Evolutionary conservation across 2,888 invertebrate species (phyloP).

Genomic region (Lypha dubia): DNA sequence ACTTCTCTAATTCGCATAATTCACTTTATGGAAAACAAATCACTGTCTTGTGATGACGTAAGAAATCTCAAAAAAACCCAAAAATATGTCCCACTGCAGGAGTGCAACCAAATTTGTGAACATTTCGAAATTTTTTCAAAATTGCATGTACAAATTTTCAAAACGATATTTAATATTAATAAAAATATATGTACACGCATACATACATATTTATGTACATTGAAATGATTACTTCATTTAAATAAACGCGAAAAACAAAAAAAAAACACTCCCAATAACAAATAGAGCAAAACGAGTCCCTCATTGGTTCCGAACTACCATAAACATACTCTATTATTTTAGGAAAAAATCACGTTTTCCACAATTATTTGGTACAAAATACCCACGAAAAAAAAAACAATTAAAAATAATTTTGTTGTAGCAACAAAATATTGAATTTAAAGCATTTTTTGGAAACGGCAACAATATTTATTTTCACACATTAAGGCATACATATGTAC

Average conservation of each 20-base stretch:
- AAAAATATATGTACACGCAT: too few species aligned
- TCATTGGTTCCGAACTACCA: constrained; percentile 7
- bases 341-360: constrained; percentile 64
- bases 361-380: constrained; percentile 21
- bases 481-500: background rate
- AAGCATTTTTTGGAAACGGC: constrained; percentile 46
- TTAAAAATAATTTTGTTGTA: constrained; percentile 40
- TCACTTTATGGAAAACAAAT: too few species aligned
- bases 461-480: background rate
- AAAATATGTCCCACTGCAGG: too few species aligned
- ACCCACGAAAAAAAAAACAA: constrained; percentile 28
- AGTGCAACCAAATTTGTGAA: background rate
- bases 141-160: background rate
- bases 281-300: constrained; percentile 15
- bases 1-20: too few species aligned
- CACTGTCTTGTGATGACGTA: too few species aligned
- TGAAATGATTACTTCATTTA: constrained; percentile 41
- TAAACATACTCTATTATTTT: constrained; percentile 19
- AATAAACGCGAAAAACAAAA: constrained; percentile 11
- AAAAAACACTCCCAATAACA: constrained; percentile 27
- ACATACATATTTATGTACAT: too few species aligned
- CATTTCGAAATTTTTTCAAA: constrained; percentile 1
- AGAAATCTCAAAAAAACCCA: too few species aligned
- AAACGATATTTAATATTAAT: constrained; percentile 50
- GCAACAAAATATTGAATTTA: constrained; percentile 46